A percentile compares a stretch with the other conserved stretches of the same genome.
These are phyloP conservation scores for Drosophila lini DNA, from an alignment of 1,140 invertebrate genomes.

Conservation along the genomic window DNA sequence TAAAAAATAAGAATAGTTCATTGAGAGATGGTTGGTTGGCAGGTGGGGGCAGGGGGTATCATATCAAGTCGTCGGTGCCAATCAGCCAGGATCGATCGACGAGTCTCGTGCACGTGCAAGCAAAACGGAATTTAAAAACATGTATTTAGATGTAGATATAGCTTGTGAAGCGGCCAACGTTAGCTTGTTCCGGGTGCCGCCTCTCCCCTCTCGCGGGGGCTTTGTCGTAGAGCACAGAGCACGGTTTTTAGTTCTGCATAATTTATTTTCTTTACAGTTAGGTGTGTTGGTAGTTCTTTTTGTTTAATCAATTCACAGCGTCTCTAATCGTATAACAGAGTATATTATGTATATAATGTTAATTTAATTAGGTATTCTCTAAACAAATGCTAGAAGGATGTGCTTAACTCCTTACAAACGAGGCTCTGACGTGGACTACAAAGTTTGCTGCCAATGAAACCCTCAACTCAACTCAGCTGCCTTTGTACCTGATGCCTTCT, in stretches of 20 bases:
- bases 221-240: slow-evolving; percentile 46
- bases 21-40: slow-evolving; percentile 39
- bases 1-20: slow-evolving; percentile 74
- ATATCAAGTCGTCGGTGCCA: slow-evolving; percentile 33
- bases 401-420: slow-evolving; percentile 54
- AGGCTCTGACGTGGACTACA: slow-evolving; percentile 36
- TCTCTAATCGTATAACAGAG: slow-evolving; percentile 73
- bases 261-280: slow-evolving; percentile 65
- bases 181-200: slow-evolving; percentile 44
- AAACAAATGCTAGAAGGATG: slow-evolving; percentile 55
- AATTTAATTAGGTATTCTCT: slow-evolving; percentile 66
- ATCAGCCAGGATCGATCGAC: slow-evolving; percentile 41
- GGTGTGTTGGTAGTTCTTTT: slow-evolving; percentile 61
- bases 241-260: slow-evolving; percentile 65
- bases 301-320: slow-evolving; percentile 78
- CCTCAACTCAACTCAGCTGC: slow-evolving; percentile 19
- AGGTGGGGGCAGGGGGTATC: slow-evolving; percentile 12
- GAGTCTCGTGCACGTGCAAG: slow-evolving; percentile 61
- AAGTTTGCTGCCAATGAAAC: slow-evolving; percentile 34
- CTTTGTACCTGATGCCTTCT: not conserved
- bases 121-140: slow-evolving; percentile 50
- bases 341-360: slow-evolving; percentile 73
- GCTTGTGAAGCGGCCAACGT: slow-evolving; percentile 32
- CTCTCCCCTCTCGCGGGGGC: slow-evolving; percentile 48
- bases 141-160: slow-evolving; percentile 11